Conservation (phyloP, 1,140 invertebrate genomes). For the Camponotus floridanus region DNA sequence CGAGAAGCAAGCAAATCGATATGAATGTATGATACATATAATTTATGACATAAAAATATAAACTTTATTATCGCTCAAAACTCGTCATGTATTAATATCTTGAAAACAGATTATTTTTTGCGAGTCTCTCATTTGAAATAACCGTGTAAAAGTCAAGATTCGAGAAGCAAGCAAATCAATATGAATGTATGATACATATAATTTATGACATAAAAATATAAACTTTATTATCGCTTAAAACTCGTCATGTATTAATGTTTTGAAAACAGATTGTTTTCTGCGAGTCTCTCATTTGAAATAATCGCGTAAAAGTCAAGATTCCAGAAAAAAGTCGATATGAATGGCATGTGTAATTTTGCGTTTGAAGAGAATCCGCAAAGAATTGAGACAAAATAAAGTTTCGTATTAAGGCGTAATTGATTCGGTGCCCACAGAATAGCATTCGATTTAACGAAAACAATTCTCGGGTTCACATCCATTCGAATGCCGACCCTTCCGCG, state of each 20-base stretch:
- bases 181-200: background rate
- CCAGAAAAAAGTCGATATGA: background rate
- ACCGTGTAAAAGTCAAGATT: background rate
- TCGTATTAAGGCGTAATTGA: slow-evolving; percentile 64
- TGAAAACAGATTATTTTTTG: background rate
- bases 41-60: background rate
- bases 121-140: background rate
- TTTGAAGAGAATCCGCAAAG: background rate
- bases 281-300: background rate
- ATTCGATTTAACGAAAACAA: slow-evolving; percentile 67
- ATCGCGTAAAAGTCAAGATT: background rate
- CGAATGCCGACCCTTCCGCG: slow-evolving; percentile 55
- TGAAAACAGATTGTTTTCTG: background rate
- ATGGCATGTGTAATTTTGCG: background rate
- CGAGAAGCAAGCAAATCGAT: no score
- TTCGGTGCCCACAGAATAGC: slow-evolving; percentile 47
- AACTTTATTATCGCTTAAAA: slow-evolving; percentile 9
- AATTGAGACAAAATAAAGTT: slow-evolving; percentile 42
- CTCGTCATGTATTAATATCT: background rate
- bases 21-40: background rate
- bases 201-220: background rate
- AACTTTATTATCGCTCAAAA: slow-evolving; percentile 14
- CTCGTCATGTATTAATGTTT: background rate
- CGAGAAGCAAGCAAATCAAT: no score
- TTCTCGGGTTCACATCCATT: slow-evolving; percentile 63